These are phyloP conservation scores for Naso thynnoides DNA, from an alignment of 2,797 vertebrate species.

Conservation along the genomic window DNA sequence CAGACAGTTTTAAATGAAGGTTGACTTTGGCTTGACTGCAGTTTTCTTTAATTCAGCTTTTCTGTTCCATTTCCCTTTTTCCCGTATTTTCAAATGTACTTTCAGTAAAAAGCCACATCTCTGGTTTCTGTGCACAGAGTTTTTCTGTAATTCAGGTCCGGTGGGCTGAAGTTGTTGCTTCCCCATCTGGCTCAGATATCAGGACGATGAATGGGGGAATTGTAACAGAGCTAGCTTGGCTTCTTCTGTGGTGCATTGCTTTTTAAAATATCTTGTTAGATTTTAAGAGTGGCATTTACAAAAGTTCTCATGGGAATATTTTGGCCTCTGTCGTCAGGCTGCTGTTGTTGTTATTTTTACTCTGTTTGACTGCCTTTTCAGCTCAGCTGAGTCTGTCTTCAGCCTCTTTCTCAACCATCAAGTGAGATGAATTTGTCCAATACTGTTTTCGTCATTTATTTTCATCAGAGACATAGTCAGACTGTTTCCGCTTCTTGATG, in stretches of 20 bases:
- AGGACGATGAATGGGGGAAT: conserved; percentile 10
- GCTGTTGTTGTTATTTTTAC: too few species aligned
- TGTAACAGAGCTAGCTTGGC: not conserved
- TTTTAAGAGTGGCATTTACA: conserved; percentile 42
- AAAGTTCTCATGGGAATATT: conserved; percentile 31
- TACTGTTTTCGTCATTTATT: conserved; percentile 27
- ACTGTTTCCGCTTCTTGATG: conserved; percentile 8
- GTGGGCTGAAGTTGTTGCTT: not conserved
- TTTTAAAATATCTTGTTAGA: conserved; percentile 57
- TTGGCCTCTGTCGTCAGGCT: conserved; percentile 40
- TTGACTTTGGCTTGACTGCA: not conserved
- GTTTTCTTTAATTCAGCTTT: conserved; percentile 13
- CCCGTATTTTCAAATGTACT: conserved; percentile 15
- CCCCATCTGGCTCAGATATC: conserved; percentile 3
- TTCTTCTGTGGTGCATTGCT: conserved; percentile 33
- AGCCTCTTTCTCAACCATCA: not conserved
- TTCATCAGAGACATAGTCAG: conserved; percentile 49
- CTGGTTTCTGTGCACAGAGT: conserved; percentile 8
- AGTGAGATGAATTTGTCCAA: not conserved
- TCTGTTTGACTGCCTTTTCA: not conserved
- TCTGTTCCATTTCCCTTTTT: not conserved
- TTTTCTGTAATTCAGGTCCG: not conserved
- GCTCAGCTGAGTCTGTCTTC: not conserved
- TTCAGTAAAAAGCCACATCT: conserved; percentile 4
- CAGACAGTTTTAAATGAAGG: not conserved